phyloP scores from a whole-genome alignment of 2,113 vertebrate species.

The Ophiodon elongatus region DNA sequence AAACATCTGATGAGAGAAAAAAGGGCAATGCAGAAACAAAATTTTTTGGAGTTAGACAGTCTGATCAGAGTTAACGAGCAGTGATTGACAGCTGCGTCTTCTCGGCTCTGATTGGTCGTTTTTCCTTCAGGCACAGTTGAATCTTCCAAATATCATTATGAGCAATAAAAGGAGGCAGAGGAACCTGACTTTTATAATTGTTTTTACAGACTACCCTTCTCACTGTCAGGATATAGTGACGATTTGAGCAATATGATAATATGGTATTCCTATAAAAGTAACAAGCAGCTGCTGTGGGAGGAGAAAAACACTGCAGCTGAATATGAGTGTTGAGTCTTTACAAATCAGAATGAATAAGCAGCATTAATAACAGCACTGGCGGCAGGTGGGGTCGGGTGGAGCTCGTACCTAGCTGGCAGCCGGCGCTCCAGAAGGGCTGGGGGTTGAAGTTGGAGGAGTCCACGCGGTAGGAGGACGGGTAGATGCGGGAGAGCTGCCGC shows the following conservation, averaged over 20 bases:
- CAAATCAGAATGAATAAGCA: background rate
- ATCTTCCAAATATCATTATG: background rate
- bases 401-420: constrained; percentile 93
- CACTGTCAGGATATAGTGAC: background rate
- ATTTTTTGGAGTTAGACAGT: too few species aligned
- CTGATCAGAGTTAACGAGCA: too few species aligned
- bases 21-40: too few species aligned
- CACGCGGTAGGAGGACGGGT: constrained; percentile 95
- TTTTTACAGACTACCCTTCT: background rate
- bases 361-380: background rate
- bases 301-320: background rate
- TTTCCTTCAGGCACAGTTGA: background rate
- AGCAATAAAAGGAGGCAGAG: background rate
- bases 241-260: background rate
- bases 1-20: too few species aligned
- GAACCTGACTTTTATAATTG: background rate
- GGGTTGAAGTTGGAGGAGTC: constrained; percentile 99
- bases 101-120: background rate
- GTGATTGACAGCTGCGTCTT: too few species aligned
- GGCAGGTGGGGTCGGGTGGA: too few species aligned
- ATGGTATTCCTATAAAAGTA: background rate
- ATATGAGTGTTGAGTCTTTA: background rate
- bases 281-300: too few species aligned
- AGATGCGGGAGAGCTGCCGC: constrained; percentile 94
- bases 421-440: constrained; percentile 97